Evolutionary conservation across 2,797 vertebrate genomes (phyloP), one percentile per base, ranked within the genome.

Genomic region (Coregonus suidteri): DNA sequence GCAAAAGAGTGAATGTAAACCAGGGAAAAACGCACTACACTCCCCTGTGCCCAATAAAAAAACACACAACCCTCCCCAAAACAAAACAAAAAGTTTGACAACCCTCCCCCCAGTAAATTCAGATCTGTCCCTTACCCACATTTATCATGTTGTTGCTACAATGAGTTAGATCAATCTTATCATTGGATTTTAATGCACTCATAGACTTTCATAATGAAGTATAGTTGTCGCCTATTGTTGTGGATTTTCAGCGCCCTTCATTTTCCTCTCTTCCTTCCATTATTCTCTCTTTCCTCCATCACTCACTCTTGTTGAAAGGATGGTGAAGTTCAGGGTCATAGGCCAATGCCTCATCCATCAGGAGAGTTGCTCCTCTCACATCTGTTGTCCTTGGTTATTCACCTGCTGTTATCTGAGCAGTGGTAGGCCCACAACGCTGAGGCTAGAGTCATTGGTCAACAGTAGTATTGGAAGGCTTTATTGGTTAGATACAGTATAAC

Each of bases 251-350:
- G 2, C 31, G 25, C 0, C 65, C 14, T 34, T 66, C 65, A 34
- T 34, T n/a, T 16, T n/a, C 18, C 47, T 71, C 6, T 37, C 11
- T 18, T 51, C 3, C 14, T 1, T 62, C 56, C 18, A 20, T 62
- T 59, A 59, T 59, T 6, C 25, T 30, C 41, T 71, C 11, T 53
- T 70, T 72, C 51, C 13, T 14, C 47, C 47, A 25, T 52, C 64
- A 14, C 30, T 66, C 65, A 67, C 47, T 31, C 25, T 53, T 72
- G 51, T 5, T 72, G n/a, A 25, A 4, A 18, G 15, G 25, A 72
- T 52, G 47, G 51, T 30, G 31, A 73, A 73, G 72, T 62, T 73
- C 72, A 62, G 72, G 53, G 72, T 59, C 34, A 59, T 59, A 62
- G 54, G 34, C 7, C 30, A 73, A 3, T n/a, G 56, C 56, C 56